Percentiles rank a stretch among this genome's conserved stretches.
Conservation (phyloP, 1,140 invertebrate species). For the Lucilia cuprina region DNA sequence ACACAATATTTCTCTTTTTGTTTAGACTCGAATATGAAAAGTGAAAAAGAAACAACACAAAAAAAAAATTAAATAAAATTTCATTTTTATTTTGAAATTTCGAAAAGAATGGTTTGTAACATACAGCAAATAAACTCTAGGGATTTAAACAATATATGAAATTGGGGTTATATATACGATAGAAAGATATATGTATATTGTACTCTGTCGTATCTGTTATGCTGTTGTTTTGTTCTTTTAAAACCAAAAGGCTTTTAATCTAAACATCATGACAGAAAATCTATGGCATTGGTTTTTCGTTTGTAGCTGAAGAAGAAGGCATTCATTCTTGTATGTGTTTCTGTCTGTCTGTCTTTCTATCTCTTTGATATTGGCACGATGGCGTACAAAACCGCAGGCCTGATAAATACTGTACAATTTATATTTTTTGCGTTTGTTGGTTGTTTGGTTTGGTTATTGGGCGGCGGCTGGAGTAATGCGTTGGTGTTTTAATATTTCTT, state of each 20-base stretch:
- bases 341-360: too few species aligned
- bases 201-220: neutral
- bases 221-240: neutral
- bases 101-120: neutral
- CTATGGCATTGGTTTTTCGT: neutral
- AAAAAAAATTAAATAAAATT: too few species aligned
- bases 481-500: neutral
- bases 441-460: neutral
- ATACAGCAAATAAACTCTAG: neutral
- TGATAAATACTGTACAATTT: neutral
- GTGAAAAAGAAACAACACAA: too few species aligned
- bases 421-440: neutral
- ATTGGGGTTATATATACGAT: neutral
- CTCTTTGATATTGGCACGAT: neutral
- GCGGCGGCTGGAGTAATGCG: neutral
- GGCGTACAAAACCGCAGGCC: neutral
- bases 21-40: too few species aligned
- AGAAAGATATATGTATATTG: neutral
- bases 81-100: too few species aligned
- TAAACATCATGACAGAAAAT: neutral
- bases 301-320: neutral
- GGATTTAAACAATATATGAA: neutral
- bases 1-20: too few species aligned
- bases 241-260: neutral
- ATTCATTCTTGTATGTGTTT: too few species aligned